Evolutionary conservation across 2,113 vertebrate species (phyloP), one percentile per base, ranked within the genome.

Genomic region (Hemibagrus wyckioides): DNA sequence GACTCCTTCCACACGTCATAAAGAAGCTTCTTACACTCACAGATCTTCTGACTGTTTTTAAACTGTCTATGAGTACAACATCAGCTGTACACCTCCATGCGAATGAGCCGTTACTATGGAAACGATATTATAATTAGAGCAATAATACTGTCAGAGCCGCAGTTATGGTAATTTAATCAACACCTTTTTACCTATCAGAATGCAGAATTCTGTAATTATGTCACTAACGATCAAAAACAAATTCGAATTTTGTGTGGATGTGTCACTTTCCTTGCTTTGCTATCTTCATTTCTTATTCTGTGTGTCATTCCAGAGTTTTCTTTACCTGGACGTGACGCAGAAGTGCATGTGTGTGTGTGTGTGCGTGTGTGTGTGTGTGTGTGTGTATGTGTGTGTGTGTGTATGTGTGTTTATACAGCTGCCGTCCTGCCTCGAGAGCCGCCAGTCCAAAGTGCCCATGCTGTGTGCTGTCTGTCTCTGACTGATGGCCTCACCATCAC

Each of bases 401-500:
- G 80, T 82, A 57, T 82, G 39, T 65, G 59, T 85, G 86, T 90
- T 89, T 87, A 81, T 75, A 80, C 88, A 90, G 90, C 86, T 87
- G 86, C 36, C 73, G 86, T 54, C 76, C 33, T 44, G 65, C 69
- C 50, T 87, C 75, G 56, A 87, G 52, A 36, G 67, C 80, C 52
- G 86, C 52, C 76, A 85, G 44, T 73, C 52, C 65, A 28, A 48
- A 80, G 25, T 79, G 69, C 14, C 63, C 65, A 2, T 36, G 36
- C 33, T 80, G 21, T 76, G 52, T 76, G 41, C 57, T 77, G 39
- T 87, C 15, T 14, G n/a, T 79, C 50, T n/a, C 44, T 82, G 76
- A 89, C 61, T 75, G 82, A 89, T 85, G 73, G 82, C 67, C 88
- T 63, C 80, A 82, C 79, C 28, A 71, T 82, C 67, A 65, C 79